Evolutionary conservation across 2,888 invertebrate genomes (phyloP).

Genomic region (Rhogogaster chlorosoma): DNA sequence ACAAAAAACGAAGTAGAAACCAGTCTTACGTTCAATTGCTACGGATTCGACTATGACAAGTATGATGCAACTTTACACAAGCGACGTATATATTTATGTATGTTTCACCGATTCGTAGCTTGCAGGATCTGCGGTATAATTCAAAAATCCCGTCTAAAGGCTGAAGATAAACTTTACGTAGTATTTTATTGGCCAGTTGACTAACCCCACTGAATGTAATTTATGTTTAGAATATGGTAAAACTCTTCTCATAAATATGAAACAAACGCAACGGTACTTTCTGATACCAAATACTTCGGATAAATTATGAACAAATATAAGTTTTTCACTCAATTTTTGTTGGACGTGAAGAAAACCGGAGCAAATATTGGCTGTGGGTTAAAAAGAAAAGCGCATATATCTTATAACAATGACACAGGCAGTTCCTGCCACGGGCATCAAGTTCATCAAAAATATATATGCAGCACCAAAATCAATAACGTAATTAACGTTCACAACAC

Average conservation of each 20-base stretch:
- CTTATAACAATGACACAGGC: neutral
- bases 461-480: neutral
- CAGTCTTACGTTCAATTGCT: neutral
- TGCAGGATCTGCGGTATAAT: conserved; percentile 65
- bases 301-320: conserved; percentile 47
- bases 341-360: neutral
- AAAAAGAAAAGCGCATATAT: neutral
- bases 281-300: conserved; percentile 68
- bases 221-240: conserved; percentile 74
- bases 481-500: neutral
- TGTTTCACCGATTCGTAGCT: conserved; percentile 41
- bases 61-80: neutral
- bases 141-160: conserved; percentile 57
- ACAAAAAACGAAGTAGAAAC: neutral
- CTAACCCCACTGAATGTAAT: conserved; percentile 71
- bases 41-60: neutral
- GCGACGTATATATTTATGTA: neutral
- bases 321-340: conserved; percentile 8
- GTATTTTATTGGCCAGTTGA: conserved; percentile 73
- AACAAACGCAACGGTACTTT: conserved; percentile 64
- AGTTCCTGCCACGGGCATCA: neutral
- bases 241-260: conserved; percentile 74
- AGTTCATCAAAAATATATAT: neutral
- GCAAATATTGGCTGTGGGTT: neutral
- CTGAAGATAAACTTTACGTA: conserved; percentile 68